These are phyloP conservation scores for Phylloscopus trochiloides DNA, from an alignment of 2,113 vertebrate species.

Conservation along the genomic window DNA sequence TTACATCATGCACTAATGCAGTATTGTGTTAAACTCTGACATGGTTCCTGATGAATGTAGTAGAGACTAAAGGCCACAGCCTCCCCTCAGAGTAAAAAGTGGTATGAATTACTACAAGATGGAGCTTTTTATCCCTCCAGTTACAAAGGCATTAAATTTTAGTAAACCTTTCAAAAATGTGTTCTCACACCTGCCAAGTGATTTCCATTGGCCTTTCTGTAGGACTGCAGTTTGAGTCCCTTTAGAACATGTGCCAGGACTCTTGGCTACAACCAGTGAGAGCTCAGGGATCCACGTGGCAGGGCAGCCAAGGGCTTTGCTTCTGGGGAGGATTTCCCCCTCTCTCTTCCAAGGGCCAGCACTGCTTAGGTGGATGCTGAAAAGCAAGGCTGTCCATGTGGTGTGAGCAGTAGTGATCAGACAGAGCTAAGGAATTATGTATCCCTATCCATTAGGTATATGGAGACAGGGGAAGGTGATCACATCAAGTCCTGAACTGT, in stretches of 20 bases:
- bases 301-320: background rate
- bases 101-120: background rate
- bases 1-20: background rate
- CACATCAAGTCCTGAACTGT: background rate
- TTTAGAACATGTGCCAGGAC: background rate
- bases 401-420: background rate
- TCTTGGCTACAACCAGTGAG: background rate
- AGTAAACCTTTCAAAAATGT: background rate
- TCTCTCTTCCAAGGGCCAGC: background rate
- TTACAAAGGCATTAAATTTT: background rate
- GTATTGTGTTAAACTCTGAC: background rate
- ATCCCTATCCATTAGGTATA: fast-evolving
- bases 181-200: fast-evolving
- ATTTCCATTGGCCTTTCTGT: background rate
- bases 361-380: background rate
- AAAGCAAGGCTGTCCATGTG: fast-evolving
- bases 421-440: background rate
- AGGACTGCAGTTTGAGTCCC: background rate
- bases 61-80: background rate
- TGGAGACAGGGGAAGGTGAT: background rate
- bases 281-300: background rate
- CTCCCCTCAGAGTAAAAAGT: background rate
- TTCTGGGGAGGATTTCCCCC: background rate
- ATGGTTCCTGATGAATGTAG: background rate
- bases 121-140: background rate